A percentile compares a stretch with the other conserved stretches of the same genome.
Evolutionary conservation across 1,140 invertebrate species (phyloP).

Genomic region (Eufriesea mexicana): DNA sequence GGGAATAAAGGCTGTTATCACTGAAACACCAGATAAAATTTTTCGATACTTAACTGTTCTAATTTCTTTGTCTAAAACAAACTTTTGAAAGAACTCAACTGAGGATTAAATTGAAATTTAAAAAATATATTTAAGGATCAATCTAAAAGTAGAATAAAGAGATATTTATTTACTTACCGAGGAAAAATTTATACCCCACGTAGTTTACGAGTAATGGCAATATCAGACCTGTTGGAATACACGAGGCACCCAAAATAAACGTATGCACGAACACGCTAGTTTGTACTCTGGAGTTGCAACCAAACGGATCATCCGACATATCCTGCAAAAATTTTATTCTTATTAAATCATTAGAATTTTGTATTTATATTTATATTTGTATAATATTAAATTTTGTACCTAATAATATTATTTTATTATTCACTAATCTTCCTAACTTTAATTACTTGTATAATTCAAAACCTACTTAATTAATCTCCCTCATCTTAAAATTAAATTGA

Average conservation of each 20-base stretch:
- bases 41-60: not conserved
- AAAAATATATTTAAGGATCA: no score
- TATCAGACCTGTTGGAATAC: slow-evolving; percentile 76
- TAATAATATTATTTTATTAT: no score
- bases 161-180: slow-evolving; percentile 64
- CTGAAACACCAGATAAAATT: slow-evolving; percentile 67
- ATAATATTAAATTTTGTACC: not conserved
- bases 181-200: slow-evolving; percentile 76
- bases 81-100: no score
- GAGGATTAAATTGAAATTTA: no score
- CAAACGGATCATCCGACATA: slow-evolving; percentile 29
- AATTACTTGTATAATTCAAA: no score
- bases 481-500: no score
- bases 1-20: slow-evolving; percentile 77
- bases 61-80: no score
- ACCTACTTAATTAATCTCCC: no score
- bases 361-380: not conserved
- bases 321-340: not conserved
- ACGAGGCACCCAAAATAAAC: slow-evolving; percentile 75
- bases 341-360: not conserved
- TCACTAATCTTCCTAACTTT: no score
- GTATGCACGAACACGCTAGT: slow-evolving; percentile 75
- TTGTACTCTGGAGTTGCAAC: slow-evolving; percentile 70
- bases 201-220: slow-evolving; percentile 76
- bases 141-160: not conserved